Evolutionary conservation across 2,113 vertebrate genomes (phyloP).

Genomic region (Orcinus orca): DNA sequence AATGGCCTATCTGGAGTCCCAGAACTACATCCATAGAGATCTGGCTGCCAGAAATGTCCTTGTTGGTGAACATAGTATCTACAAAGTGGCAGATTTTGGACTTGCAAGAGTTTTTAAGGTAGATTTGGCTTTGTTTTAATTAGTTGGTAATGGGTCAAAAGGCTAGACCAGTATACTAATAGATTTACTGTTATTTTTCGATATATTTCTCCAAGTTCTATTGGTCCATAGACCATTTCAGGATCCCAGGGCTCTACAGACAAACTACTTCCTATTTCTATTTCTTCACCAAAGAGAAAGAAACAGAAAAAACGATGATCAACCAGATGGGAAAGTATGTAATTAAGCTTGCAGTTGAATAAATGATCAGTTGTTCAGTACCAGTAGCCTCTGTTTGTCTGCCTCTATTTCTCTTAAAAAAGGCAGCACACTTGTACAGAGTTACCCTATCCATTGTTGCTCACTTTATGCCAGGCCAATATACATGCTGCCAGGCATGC

Average conservation of each 20-base stretch:
- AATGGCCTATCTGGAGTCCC: constrained; percentile 95
- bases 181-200: background rate
- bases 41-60: constrained; percentile 97
- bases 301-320: background rate
- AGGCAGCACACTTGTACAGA: background rate
- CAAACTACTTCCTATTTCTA: background rate
- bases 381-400: background rate
- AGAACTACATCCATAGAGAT: constrained; percentile 98
- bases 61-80: constrained; percentile 94
- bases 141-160: background rate
- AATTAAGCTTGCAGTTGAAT: background rate
- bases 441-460: background rate
- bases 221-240: background rate
- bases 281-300: background rate
- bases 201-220: background rate
- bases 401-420: background rate
- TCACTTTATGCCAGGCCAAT: background rate
- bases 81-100: constrained; percentile 98
- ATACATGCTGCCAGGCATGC: background rate
- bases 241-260: background rate
- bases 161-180: background rate
- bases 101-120: constrained; percentile 95
- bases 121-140: constrained; percentile 1
- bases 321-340: background rate
- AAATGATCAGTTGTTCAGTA: background rate